Percentiles rank a stretch among this genome's conserved stretches.
These are phyloP conservation scores for Nephrotoma appendiculata DNA, from an alignment of 2,888 invertebrate species.

Conservation along the genomic window DNA sequence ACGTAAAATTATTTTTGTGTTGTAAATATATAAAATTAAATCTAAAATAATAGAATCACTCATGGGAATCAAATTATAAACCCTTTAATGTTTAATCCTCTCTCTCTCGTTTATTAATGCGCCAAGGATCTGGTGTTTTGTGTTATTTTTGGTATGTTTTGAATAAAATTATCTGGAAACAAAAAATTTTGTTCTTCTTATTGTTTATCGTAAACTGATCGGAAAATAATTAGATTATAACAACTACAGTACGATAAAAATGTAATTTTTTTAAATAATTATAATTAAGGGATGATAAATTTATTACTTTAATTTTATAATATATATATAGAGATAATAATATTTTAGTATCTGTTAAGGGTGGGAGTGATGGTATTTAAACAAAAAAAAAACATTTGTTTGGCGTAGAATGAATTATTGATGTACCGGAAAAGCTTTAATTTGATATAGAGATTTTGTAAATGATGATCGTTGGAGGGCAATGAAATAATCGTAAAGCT, in stretches of 20 bases:
- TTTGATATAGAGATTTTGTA: neutral
- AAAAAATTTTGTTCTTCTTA: neutral
- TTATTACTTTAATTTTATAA: neutral
- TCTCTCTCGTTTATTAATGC: neutral
- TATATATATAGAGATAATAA: neutral
- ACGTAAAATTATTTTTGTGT: neutral
- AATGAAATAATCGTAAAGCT: no score
- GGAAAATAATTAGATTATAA: constrained; percentile 11
- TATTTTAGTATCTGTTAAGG: neutral
- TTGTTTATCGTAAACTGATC: constrained; percentile 11
- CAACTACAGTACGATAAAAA: neutral
- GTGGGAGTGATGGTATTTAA: neutral
- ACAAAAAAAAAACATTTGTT: neutral
- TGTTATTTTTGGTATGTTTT: neutral
- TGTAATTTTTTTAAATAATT: neutral
- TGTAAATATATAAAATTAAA: neutral
- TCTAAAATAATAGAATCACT: constrained; percentile 12
- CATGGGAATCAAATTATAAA: constrained; percentile 13
- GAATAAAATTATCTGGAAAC: neutral
- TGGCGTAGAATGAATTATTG: neutral
- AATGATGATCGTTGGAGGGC: neutral
- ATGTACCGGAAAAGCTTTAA: neutral
- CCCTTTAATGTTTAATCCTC: constrained; percentile 7
- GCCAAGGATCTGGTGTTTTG: neutral
- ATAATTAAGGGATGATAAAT: neutral